Percentiles rank a stretch among this genome's conserved stretches.
Conservation (phyloP, 1,140 invertebrate genomes). For the Tetranychus urticae region DNA sequence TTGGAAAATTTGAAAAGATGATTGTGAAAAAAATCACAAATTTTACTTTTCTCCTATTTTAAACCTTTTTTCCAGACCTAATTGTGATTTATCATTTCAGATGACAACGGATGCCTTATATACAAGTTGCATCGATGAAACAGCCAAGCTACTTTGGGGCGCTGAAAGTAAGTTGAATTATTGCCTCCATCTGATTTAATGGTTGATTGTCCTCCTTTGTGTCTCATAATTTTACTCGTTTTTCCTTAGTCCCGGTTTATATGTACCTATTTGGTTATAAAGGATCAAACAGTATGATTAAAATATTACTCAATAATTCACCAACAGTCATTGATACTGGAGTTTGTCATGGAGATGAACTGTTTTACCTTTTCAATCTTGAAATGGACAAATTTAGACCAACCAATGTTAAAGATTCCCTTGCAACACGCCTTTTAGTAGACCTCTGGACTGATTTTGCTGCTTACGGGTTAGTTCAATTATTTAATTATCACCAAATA, state of each 20-base stretch:
- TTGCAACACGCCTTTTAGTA: conserved; percentile 7
- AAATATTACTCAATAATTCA: conserved; percentile 15
- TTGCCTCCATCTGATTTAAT: no score
- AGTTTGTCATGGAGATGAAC: conserved; percentile 20
- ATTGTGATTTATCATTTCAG: conserved; percentile 2
- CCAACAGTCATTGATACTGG: conserved; percentile 12
- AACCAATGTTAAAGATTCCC: conserved; percentile 7
- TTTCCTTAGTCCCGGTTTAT: conserved; percentile 10
- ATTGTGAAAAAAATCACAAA: no score
- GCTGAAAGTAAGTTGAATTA: not conserved
- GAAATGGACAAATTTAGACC: conserved; percentile 5
- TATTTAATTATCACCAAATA: no score
- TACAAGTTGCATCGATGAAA: conserved; percentile 11
- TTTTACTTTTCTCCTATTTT: no score
- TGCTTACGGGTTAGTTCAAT: not conserved
- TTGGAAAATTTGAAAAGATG: no score
- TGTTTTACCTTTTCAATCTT: conserved; percentile 19
- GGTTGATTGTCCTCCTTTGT: not conserved
- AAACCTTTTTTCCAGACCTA: not conserved
- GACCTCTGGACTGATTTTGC: conserved; percentile 15
- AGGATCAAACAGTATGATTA: conserved; percentile 18
- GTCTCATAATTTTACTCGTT: not conserved
- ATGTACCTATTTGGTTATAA: conserved; percentile 19
- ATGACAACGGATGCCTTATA: conserved; percentile 14
- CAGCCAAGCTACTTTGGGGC: conserved; percentile 8